Evolutionary conservation across 2,888 invertebrate genomes (phyloP), one percentile per base, ranked within the genome.

Genomic region (Lasioglossum lativentre): DNA sequence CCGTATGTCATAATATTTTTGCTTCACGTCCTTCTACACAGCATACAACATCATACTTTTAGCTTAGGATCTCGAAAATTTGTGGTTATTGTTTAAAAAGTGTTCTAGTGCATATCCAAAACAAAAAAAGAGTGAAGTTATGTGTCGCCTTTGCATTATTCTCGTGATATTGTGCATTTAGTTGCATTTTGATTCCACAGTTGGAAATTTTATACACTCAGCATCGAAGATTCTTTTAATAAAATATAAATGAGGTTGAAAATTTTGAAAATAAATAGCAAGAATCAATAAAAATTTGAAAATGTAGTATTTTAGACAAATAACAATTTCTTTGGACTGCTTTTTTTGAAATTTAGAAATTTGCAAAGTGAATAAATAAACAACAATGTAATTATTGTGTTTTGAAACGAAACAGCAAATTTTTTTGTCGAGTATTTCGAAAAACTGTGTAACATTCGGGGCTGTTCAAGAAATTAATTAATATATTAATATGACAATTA

Each of bases 81-180:
- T 12, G 23, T 75, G 68, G 74, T 63, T 71, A 74, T 73, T 80
- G 40, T 34, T n/a, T 34, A 14, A 52, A 75, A 47, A 81, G 42
- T 30, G 6, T 8, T 34, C 23, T 27, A 19, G 14, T 1, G 27
- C 0, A 19, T 45, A 47, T 71, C 12, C n/a, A 8, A 38, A 42
- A 45, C 16, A 16, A 34, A 14, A 52, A 19, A 30, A 27, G 34
- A 23, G 4, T 27, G 16, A 59, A 71, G 30, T 71, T 23, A 42
- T 14, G 23, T 2, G 16, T 23, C 68, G 68, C 68, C 23, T 70
- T 14, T n/a, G 23, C n/a, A 70, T 40, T 70, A 12, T 40, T 70
- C 2, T 23, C 5, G 3, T 6, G 4, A 40, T 10, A 70, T 70
- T 70, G 16, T 12, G 1, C 12, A 14, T 40, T 40, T 38, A 40